Base-by-base conservation (phyloP, 2,888 invertebrate species). In the Agrochola circellaris region DNA sequence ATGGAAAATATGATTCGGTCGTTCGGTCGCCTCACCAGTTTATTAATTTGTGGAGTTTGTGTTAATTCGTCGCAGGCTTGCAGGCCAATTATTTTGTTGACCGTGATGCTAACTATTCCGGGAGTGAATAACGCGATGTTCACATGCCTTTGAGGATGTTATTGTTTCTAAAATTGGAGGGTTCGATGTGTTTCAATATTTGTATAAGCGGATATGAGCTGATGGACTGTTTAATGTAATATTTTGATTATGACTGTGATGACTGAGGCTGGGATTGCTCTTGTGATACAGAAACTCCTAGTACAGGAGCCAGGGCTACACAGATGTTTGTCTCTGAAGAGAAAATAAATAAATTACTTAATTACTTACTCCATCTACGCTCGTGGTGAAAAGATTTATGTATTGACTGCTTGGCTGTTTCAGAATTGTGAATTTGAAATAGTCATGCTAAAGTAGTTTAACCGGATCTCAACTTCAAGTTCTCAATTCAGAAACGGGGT, bases 61-160 rank as follows among this genome's bases (percentile, higher is more conserved):
- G 74, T 45, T 51, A 70, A 69, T 62, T 72, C 78, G 72, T 79
- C 68, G 61, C 68, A 82, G 17, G 48, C 84, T 84, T 85, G 82
- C 51, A 13, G 5, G 73, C 70, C 86, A 86, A 88, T 89, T 88
- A 87, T 89, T 84, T 82, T 85, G 88, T 89, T 85, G 83, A 74
- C 79, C 78, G 87, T 86, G 75, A 58, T 54, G 65, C 65, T 64
- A 48, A 42, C 65, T 58, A 71, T 61, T 13, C 58, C 60, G 56
- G 15, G 58, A 78, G 45, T 58, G 48, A 61, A 60, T 65, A 34
- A 61, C 23, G 20, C 17, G 23, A 56, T 65, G 45, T 71, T 62
- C 38, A 60, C 17, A 45, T 34, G n/a, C 48, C n/a, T 64, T 66
- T 26, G 45, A 79, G 51, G 58, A 23, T 70, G 34, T 67, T 62